Base-by-base conservation (phyloP, 1,140 invertebrate species). In the Cydia strobilella region DNA sequence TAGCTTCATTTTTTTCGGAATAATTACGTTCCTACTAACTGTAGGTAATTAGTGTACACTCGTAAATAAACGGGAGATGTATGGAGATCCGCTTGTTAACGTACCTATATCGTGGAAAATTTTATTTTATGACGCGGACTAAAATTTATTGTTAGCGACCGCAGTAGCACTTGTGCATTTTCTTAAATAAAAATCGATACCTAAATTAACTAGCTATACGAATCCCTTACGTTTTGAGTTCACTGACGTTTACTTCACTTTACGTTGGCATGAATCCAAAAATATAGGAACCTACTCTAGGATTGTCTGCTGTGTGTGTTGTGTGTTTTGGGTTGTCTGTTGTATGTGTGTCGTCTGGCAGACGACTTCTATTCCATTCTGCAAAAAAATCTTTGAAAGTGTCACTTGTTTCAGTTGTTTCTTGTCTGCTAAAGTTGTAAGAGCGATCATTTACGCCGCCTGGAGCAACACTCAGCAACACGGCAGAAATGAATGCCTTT, bases 241-340 rank as follows among this genome's bases (percentile, higher is more conserved):
- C 31, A 69, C 65, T 69, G 65, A 69, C 31, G n/a, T 39, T 39
- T 35, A 69, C 15, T 35, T 69, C 31, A 39, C 35, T 69, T 65
- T 65, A 42, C 10, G 27, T 69, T 69, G 65, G 65, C 65, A 42
- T 20, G 31, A 7, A 10, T 69, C 65, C 65, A 69, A 69, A 69
- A 27, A 31, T 27, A 27, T 31, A 66, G 54, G n/a, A 18, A 18
- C 42, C 42, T 18, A 59, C 54, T 23, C 5, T 20, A 3, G 9
- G 10, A n/a, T 7, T 20, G 15, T 15, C 51, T 20, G 48, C 1
- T 51, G 18, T 59, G 51, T 59, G 39, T n/a, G n/a, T n/a, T n/a
- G n/a, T n/a, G n/a, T n/a, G n/a, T n/a, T n/a, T 20, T 12, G 9
- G 10, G 6, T 7, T 20, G 15, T 15, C 51, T 20, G 48, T 1